Conservation (phyloP, 1,140 invertebrate species). For the Drosophila sechellia region DNA sequence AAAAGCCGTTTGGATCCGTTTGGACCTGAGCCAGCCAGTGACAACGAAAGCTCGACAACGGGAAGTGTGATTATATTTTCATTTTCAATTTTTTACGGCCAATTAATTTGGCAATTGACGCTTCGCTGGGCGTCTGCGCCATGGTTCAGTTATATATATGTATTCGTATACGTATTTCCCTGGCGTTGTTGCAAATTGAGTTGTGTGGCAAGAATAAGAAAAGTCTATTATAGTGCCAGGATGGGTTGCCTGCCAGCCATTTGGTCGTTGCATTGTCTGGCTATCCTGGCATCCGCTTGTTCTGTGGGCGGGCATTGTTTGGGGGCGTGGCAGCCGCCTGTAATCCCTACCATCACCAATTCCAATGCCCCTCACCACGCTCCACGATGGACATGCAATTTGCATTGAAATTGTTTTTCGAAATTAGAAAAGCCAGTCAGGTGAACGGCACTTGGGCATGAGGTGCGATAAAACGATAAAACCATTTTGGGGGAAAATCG, state of each 20-base stretch:
- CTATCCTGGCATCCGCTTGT: conserved; percentile 49
- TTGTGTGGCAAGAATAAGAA: conserved; percentile 81
- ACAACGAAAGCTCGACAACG: conserved; percentile 59
- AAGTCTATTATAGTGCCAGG: conserved; percentile 77
- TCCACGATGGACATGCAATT: conserved; percentile 61
- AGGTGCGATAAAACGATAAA: conserved; percentile 24
- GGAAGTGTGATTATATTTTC: conserved; percentile 84
- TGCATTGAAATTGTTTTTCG: conserved; percentile 74
- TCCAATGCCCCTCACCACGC: not conserved
- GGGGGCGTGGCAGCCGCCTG: conserved; percentile 38
- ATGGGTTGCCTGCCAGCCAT: conserved; percentile 72
- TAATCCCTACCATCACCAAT: conserved; percentile 20
- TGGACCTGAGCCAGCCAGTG: conserved; percentile 54
- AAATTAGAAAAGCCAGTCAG: conserved; percentile 78
- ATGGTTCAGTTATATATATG: conserved; percentile 50
- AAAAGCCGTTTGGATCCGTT: conserved; percentile 45
- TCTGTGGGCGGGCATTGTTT: conserved; percentile 54
- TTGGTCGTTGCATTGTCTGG: conserved; percentile 70
- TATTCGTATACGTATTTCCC: conserved; percentile 1
- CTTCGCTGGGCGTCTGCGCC: conserved; percentile 76
- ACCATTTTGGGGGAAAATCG: conserved; percentile 4
- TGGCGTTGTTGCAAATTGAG: conserved; percentile 65
- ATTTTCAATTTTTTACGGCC: conserved; percentile 84
- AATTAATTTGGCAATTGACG: conserved; percentile 84
- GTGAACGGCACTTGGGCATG: conserved; percentile 27